These are phyloP conservation scores for Callaeas wilsoni DNA, from an alignment of 2,113 vertebrate species.

Conservation along the genomic window DNA sequence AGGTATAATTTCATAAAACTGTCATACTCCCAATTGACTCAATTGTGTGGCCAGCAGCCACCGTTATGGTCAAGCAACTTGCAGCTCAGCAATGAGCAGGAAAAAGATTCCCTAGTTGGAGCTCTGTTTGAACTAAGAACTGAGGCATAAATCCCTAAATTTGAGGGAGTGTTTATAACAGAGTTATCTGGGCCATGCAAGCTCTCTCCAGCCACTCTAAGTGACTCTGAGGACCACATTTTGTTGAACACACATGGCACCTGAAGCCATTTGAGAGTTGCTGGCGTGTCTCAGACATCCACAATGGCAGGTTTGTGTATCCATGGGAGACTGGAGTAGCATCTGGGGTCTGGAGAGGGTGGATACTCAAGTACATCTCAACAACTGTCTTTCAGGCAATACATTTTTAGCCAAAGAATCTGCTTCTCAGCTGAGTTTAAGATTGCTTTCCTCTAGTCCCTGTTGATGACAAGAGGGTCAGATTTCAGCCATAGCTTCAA, in stretches of 20 bases:
- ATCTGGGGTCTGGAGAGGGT: background rate
- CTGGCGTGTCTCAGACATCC: background rate
- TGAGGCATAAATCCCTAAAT: background rate
- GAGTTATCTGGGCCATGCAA: background rate
- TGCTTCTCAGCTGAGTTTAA: background rate
- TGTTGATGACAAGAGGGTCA: background rate
- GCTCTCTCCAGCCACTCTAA: background rate
- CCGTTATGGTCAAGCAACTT: background rate
- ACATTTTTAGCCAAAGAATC: background rate
- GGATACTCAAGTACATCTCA: background rate
- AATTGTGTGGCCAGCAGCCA: no score
- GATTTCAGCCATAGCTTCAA: background rate
- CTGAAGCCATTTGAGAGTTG: background rate
- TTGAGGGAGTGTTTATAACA: fast-evolving
- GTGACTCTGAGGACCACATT: background rate
- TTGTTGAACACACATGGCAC: background rate
- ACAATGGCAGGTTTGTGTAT: background rate
- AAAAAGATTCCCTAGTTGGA: background rate
- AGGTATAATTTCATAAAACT: no score
- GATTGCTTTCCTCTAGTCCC: background rate
- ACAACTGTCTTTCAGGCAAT: background rate
- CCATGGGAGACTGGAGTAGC: background rate
- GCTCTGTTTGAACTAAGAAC: background rate
- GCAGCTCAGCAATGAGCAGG: background rate
- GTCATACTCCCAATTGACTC: no score